Base-by-base conservation (phyloP, 2,797 vertebrate genomes). In the Nothura maculosa region DNA sequence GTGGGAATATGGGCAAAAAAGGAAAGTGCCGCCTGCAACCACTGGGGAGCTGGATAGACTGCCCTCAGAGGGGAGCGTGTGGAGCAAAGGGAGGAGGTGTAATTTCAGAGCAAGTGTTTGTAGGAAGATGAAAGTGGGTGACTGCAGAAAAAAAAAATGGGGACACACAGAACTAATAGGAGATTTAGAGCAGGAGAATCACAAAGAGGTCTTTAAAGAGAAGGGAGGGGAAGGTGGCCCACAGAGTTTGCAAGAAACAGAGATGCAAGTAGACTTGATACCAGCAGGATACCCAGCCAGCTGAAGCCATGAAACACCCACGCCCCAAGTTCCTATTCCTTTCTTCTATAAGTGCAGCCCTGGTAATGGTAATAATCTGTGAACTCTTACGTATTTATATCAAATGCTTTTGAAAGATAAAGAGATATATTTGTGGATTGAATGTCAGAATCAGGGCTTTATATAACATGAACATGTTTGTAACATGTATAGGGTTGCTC, bases 371-470 rank as follows among this genome's bases (percentile, higher is more conserved):
- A 87, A 73, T 76, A 62, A 3, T 70, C 22, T 36, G 8, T 63
- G 55, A 79, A 63, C 58, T 85, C 34, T 47, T 61, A 22, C 47
- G 34, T 63, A 54, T 83, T 90, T 89, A 14, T 5, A 6, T 87
- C 69, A 67, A 79, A 66, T 20, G 12, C 32, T 74, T 90, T 74
- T 76, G 82, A 80, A 91, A 94, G 70, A 81, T 48, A 42, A 0
- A 54, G 28, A 92, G 82, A 81, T 68, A 14, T 7, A 67, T 66
- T 93, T 94, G 28, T 73, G 75, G 45, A 47, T 21, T 55, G 55
- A 73, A 78, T 82, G n/a, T 92, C 19, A 80, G 85, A 79, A 79
- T 79, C 21, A 24, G 24, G 15, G 12, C 45, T 32, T 94, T 89
- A 89, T 22, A 13, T 73, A 88, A 91, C 6, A 34, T 45, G n/a